A percentile compares a stretch with the other conserved stretches of the same genome.
These are phyloP conservation scores for Myanophis thanlyinensis DNA, from an alignment of 2,113 vertebrate species.

Conservation along the genomic window DNA sequence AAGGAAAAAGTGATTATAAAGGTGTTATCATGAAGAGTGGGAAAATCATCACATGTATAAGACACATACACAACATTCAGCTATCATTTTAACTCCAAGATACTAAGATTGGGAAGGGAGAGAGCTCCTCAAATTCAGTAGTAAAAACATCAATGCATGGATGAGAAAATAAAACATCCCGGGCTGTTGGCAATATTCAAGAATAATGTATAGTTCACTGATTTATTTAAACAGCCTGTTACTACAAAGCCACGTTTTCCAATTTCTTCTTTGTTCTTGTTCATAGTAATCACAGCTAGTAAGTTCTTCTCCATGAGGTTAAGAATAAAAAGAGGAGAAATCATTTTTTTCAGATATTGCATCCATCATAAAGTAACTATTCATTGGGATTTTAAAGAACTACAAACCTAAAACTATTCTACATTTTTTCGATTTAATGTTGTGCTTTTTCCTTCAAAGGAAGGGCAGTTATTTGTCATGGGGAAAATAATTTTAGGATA, in stretches of 20 bases:
- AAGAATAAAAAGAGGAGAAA: conserved; percentile 30
- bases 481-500: background rate
- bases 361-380: conserved; percentile 36
- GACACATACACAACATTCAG: conserved; percentile 10
- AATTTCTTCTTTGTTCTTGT: background rate
- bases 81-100: background rate
- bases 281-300: conserved; percentile 1
- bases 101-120: background rate
- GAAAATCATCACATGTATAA: conserved; percentile 43
- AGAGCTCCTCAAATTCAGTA: background rate
- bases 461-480: conserved; percentile 17
- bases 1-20: conserved; percentile 17
- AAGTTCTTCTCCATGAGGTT: conserved; percentile 20
- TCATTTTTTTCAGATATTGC: conserved; percentile 27
- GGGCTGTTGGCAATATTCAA: conserved; percentile 9
- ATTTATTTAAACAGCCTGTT: background rate
- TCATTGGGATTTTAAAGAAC: conserved; percentile 29
- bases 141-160: background rate
- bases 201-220: conserved; percentile 27
- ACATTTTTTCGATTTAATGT: conserved; percentile 11
- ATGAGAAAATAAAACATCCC: background rate
- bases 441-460: background rate
- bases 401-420: conserved; percentile 15
- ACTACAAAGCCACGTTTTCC: background rate
- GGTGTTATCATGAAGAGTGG: background rate